Evolutionary conservation across 2,888 invertebrate genomes (phyloP), one percentile per base, ranked within the genome.

Genomic region (Tetragonula carbonaria): DNA sequence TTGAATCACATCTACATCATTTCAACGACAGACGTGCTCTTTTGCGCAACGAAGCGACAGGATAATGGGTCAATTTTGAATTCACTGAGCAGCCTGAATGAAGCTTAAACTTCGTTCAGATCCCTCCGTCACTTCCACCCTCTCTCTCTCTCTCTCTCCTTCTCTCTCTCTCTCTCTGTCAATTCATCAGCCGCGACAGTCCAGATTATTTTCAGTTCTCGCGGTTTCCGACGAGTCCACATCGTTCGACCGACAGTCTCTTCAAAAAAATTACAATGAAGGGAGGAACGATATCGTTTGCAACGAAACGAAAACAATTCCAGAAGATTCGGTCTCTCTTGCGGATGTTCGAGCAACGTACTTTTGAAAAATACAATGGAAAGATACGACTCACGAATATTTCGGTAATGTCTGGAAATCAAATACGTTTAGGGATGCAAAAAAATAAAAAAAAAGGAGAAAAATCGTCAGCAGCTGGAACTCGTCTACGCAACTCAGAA

Each of bases 31-130:
- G 67, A 72, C 66, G 79, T 78, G 62, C 57, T 84, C 73, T 82
- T 66, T 68, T 55, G 75, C 78, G 72, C 79, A 78, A 78, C 80
- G 78, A 73, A 79, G 75, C 62, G 65, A 51, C 66, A 74, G 65
- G 78, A 80, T 86, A 84, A 88, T 80, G 70, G 63, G 74, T 77
- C 84, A 82, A 86, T 85, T 84, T 83, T 68, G 84, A 85, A 84
- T 88, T 89, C 88, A 86, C 80, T 70, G 87, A 82, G 76, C 86
- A 87, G 65, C 33, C 66, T 78, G 80, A 88, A 86, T 84, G 80
- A 84, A 81, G 76, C 78, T 87, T 78, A 55, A 87, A 78, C 78
- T 80, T 72, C 45, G 67, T 74, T 70, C 18, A 65, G 33, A 63
- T 74, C 72, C 71, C 14, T 55, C 33, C 33, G 33, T 33, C 33